Percentiles rank a stretch among this genome's conserved stretches.
Evolutionary conservation across 2,113 vertebrate species (phyloP).

Genomic region (Trichechus manatus): DNA sequence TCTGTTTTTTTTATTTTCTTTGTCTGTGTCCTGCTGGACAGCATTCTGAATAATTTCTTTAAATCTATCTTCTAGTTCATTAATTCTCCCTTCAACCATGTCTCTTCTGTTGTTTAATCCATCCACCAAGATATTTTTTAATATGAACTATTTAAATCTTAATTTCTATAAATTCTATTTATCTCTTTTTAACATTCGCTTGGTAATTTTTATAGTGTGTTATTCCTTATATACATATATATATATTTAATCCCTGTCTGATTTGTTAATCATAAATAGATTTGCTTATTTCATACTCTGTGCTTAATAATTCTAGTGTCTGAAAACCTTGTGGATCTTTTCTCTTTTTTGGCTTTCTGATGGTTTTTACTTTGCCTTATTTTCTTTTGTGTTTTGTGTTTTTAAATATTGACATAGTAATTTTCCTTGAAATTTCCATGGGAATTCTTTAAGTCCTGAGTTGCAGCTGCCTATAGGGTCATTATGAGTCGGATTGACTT

Average conservation of each 20-base stretch:
- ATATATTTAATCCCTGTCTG: not conserved
- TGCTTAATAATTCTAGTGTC: not conserved
- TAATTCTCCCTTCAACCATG: constrained; percentile 8
- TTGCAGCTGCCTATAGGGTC: not conserved
- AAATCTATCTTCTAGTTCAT: not conserved
- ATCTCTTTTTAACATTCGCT: not conserved
- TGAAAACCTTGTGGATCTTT: not conserved
- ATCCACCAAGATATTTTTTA: not conserved
- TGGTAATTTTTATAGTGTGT: constrained; percentile 29
- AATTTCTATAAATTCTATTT: constrained; percentile 39
- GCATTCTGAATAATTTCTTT: not conserved
- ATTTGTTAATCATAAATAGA: not conserved
- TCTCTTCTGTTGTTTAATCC: not conserved
- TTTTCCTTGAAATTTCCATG: constrained; percentile 6
- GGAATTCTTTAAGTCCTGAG: not conserved
- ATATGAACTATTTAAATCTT: constrained; percentile 15
- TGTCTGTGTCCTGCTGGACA: not conserved
- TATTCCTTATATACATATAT: not conserved
- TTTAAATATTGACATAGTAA: constrained; percentile 6
- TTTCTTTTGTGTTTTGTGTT: not conserved
- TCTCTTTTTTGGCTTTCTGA: not conserved
- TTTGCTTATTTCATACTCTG: not conserved
- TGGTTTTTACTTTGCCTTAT: not conserved
- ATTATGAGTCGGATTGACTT: no score
- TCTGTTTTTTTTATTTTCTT: not conserved